These are phyloP conservation scores for Papilio protenor DNA, from an alignment of 2,888 invertebrate genomes.

Conservation along the genomic window DNA sequence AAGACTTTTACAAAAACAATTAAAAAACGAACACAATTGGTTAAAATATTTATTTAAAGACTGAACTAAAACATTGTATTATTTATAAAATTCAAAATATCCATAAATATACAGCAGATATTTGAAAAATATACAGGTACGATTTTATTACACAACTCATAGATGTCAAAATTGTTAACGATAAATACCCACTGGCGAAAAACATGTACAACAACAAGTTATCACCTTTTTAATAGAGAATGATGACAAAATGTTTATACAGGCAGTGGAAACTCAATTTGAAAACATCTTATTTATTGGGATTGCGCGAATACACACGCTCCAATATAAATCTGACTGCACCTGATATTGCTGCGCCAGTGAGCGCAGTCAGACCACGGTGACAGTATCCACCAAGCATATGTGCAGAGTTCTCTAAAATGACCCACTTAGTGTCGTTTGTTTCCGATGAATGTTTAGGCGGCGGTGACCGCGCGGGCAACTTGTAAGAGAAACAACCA, in stretches of 20 bases:
- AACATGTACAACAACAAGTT: background rate
- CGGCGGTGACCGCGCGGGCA: background rate
- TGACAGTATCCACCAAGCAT: conserved; percentile 41
- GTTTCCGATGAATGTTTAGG: background rate
- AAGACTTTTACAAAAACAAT: background rate
- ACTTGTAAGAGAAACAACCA: conserved; percentile 37
- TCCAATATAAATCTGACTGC: conserved; percentile 48
- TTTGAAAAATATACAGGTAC: background rate
- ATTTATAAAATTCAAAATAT: background rate
- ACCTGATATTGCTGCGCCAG: conserved; percentile 42
- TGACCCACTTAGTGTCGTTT: conserved; percentile 14
- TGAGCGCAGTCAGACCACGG: conserved; percentile 45
- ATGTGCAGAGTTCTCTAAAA: background rate
- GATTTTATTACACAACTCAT: background rate
- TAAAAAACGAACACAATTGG: background rate
- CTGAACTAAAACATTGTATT: background rate
- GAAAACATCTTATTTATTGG: background rate
- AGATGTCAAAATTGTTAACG: background rate
- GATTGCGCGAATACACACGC: conserved; percentile 41
- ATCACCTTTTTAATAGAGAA: background rate
- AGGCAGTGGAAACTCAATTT: background rate
- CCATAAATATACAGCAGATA: background rate
- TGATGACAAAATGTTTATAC: background rate
- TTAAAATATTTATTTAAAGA: background rate
- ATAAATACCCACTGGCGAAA: background rate